phyloP scores from a whole-genome alignment of 2,113 vertebrate genomes.

The Herpetotheres cachinnans region DNA sequence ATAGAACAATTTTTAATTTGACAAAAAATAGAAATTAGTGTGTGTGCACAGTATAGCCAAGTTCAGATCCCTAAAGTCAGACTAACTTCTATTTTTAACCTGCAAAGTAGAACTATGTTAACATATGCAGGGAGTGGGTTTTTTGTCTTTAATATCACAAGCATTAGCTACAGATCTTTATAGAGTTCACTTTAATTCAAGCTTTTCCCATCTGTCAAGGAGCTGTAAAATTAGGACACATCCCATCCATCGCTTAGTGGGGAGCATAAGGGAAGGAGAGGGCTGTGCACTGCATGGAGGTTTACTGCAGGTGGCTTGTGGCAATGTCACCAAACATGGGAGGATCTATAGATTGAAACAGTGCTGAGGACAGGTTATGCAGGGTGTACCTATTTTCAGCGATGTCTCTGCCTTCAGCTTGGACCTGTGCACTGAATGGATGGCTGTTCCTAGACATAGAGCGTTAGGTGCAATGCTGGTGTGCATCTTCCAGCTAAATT shows the following conservation, averaged over 20 bases:
- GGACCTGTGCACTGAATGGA: not conserved
- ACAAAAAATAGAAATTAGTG: not conserved
- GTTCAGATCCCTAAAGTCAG: slow-evolving; percentile 17
- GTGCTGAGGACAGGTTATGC: not conserved
- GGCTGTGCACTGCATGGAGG: not conserved
- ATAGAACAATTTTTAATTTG: not conserved
- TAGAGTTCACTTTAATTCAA: not conserved
- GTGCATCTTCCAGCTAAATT: not conserved
- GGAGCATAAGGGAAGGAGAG: not conserved
- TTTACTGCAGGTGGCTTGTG: not conserved
- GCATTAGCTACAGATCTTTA: slow-evolving; percentile 1
- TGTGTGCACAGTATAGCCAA: not conserved
- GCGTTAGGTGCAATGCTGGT: accelerated
- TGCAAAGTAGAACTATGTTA: not conserved
- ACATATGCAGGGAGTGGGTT: not conserved
- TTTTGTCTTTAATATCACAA: slow-evolving; percentile 12
- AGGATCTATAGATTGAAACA: not conserved
- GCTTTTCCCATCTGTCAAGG: slow-evolving; percentile 9
- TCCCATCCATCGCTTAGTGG: not conserved
- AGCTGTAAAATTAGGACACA: slow-evolving; percentile 12
- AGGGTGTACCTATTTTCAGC: not conserved
- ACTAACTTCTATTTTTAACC: slow-evolving; percentile 10
- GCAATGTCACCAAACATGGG: not conserved
- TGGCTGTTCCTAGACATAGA: not conserved
- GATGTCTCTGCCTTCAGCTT: not conserved